phyloP scores from a whole-genome alignment of 2,888 invertebrate genomes.

The Nemotelus pantherinus region DNA sequence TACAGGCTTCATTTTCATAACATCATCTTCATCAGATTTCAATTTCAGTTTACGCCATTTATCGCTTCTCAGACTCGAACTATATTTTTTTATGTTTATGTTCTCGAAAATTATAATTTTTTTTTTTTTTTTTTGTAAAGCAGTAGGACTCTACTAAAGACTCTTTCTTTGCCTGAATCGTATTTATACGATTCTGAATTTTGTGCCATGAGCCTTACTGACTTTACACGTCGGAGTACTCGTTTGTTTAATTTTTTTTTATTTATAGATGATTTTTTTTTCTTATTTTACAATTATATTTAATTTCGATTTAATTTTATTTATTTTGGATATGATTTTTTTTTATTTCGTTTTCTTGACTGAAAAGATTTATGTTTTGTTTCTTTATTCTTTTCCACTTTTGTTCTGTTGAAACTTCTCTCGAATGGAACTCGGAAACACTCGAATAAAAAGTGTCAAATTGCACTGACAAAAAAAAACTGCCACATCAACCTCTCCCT shows the following conservation, averaged over 20 bases:
- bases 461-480: not conserved
- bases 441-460: not conserved
- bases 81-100: too few relatives aligned
- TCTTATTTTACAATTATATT: slow-evolving; percentile 2
- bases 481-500: not conserved
- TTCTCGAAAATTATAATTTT: too few relatives aligned
- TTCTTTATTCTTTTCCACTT: not conserved
- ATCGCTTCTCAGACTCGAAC: too few relatives aligned
- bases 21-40: too few relatives aligned
- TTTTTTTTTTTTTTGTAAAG: too few relatives aligned
- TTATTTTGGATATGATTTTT: not conserved
- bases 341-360: slow-evolving; percentile 4
- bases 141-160: too few relatives aligned
- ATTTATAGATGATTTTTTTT: not conserved
- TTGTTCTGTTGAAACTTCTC: slow-evolving; percentile 16
- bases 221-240: not conserved
- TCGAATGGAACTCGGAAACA: not conserved
- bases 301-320: slow-evolving; percentile 3
- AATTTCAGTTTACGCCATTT: too few relatives aligned
- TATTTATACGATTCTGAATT: not conserved
- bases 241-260: not conserved
- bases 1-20: too few relatives aligned
- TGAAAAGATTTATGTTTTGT: not conserved
- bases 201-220: slow-evolving; percentile 10
- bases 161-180: too few relatives aligned